Conservation (phyloP, 2,888 invertebrate species). For the Parnassius glacialis region DNA sequence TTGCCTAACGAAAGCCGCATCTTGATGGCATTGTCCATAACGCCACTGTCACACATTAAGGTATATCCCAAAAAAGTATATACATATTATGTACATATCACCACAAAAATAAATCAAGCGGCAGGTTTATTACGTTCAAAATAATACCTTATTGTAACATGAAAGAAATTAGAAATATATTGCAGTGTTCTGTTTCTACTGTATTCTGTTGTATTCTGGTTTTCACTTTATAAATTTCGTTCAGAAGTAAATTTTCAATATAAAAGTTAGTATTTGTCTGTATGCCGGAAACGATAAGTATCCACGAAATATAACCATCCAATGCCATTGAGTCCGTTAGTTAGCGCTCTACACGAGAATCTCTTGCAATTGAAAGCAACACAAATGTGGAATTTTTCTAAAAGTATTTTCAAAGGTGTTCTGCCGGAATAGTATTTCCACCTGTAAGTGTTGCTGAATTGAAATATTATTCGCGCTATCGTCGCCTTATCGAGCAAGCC, state of each 20-base stretch:
- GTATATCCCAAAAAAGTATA: too few relatives aligned
- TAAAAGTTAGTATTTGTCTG: slow-evolving; percentile 1
- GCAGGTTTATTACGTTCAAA: too few relatives aligned
- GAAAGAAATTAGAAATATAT: too few relatives aligned
- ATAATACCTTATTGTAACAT: too few relatives aligned
- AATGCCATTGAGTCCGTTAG: slow-evolving; percentile 14
- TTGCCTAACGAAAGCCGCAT: too few relatives aligned
- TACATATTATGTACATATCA: too few relatives aligned
- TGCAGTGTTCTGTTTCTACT: too few relatives aligned
- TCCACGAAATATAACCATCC: slow-evolving; percentile 2
- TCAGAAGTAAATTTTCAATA: neutral
- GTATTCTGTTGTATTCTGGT: too few relatives aligned
- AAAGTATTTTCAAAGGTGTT: slow-evolving; percentile 44
- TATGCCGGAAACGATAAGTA: slow-evolving; percentile 12
- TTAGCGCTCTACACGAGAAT: slow-evolving; percentile 14
- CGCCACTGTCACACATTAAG: too few relatives aligned
- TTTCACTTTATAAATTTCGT: too few relatives aligned
- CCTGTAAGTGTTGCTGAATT: slow-evolving; percentile 51
- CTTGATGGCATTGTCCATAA: too few relatives aligned
- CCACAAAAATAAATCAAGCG: too few relatives aligned
- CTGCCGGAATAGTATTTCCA: slow-evolving; percentile 34
- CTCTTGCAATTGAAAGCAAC: slow-evolving; percentile 24
- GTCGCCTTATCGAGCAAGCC: slow-evolving; percentile 43
- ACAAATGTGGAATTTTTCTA: slow-evolving; percentile 20
- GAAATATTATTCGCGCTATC: slow-evolving; percentile 58